A percentile compares a stretch with the other conserved stretches of the same genome.
phyloP scores from a whole-genome alignment of 2,888 invertebrate species.

The Trypoxylon attenuatum region DNA sequence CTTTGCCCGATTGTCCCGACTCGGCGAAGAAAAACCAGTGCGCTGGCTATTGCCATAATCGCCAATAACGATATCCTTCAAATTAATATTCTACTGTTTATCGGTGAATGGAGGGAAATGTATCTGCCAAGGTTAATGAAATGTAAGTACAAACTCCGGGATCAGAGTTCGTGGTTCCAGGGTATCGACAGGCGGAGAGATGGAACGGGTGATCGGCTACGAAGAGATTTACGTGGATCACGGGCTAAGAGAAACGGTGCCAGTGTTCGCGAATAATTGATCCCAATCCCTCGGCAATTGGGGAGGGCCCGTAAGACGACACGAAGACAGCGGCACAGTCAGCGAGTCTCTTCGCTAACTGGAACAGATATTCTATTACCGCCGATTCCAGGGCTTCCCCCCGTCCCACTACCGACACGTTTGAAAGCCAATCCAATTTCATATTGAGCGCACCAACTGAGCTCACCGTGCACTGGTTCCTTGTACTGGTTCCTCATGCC shows the following conservation, averaged over 20 bases:
- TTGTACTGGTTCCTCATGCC: conserved; percentile 50
- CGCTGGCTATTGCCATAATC: too few relatives aligned
- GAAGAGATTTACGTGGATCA: conserved; percentile 9
- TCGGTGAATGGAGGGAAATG: too few relatives aligned
- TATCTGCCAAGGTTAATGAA: too few relatives aligned
- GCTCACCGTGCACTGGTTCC: conserved; percentile 37
- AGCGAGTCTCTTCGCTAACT: conserved; percentile 47
- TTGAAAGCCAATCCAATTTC: conserved; percentile 67
- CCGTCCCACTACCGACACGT: conserved; percentile 63
- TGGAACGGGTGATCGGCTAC: too few relatives aligned
- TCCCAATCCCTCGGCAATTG: conserved; percentile 28
- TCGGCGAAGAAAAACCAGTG: neutral
- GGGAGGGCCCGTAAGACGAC: conserved; percentile 38
- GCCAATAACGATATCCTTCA: too few relatives aligned
- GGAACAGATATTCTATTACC: conserved; percentile 56
- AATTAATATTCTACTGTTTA: too few relatives aligned
- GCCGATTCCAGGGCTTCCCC: conserved; percentile 60
- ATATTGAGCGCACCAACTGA: conserved; percentile 47
- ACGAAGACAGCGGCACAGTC: conserved; percentile 30
- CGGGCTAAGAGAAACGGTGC: conserved; percentile 16
- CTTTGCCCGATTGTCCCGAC: neutral
- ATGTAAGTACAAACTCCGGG: too few relatives aligned
- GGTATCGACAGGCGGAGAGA: too few relatives aligned
- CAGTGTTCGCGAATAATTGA: conserved; percentile 40
- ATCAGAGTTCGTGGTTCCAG: too few relatives aligned